A percentile compares a stretch with the other conserved stretches of the same genome.
phyloP scores from a whole-genome alignment of 2,888 invertebrate genomes.

The Gasteruption jaculator region DNA sequence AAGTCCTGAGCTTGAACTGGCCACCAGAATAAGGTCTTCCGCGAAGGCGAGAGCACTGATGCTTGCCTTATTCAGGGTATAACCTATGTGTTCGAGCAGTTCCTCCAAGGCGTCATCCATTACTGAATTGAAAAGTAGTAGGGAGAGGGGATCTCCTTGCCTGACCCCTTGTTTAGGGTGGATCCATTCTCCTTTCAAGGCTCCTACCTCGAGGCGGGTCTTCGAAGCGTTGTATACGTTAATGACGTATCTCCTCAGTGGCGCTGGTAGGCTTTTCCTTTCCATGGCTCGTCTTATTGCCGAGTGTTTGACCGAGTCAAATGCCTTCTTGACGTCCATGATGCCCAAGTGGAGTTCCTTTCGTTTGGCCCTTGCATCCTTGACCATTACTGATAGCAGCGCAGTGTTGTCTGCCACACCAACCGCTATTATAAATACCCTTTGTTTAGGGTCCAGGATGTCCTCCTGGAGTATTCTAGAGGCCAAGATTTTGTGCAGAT shows the following conservation, averaged over 20 bases:
- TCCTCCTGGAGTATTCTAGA: background rate
- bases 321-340: conserved; percentile 50
- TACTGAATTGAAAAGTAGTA: conserved; percentile 20
- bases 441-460: conserved; percentile 21
- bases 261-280: conserved; percentile 35
- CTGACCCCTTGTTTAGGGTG: too few species aligned
- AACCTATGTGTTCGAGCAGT: conserved; percentile 5
- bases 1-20: conserved; percentile 9
- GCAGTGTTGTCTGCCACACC: conserved; percentile 25
- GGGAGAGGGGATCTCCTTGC: conserved; percentile 25
- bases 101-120: conserved; percentile 16
- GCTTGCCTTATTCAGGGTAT: background rate
- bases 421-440: conserved; percentile 23
- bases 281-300: conserved; percentile 36
- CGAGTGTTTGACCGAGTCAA: conserved; percentile 41
- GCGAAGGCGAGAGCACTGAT: conserved; percentile 24
- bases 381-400: conserved; percentile 18
- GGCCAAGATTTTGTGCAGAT: conserved; percentile 21
- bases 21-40: conserved; percentile 23
- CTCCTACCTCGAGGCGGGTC: too few species aligned
- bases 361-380: conserved; percentile 26
- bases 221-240: background rate
- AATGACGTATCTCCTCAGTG: conserved; percentile 14
- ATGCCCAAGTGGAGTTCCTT: conserved; percentile 44
- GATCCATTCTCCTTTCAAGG: too few species aligned